A percentile compares a stretch with the other conserved stretches of the same genome.
Conservation (phyloP, 2,113 vertebrate species). For the Lycaon pictus region DNA sequence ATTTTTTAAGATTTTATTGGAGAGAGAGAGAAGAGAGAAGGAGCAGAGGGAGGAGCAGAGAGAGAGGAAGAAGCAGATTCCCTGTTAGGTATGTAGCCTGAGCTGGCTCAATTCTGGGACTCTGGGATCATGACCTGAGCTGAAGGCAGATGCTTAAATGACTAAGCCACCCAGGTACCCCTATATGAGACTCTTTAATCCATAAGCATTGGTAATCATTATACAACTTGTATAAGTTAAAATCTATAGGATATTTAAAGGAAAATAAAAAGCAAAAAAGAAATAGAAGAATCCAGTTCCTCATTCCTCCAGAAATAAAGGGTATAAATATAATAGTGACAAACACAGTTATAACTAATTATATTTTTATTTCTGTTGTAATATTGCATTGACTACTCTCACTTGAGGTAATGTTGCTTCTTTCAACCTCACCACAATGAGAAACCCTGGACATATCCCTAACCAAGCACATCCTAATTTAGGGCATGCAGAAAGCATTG, state of each 20-base stretch:
- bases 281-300: neutral
- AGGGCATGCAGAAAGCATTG: neutral
- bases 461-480: neutral
- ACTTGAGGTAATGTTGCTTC: neutral
- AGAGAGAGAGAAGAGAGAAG: too few species aligned
- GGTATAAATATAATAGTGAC: neutral
- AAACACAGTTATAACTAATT: neutral
- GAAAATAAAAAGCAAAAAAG: neutral
- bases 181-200: neutral
- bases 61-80: too few species aligned
- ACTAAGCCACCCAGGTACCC: too few species aligned
- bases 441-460: neutral
- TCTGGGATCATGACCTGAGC: too few species aligned
- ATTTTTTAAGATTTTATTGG: neutral
- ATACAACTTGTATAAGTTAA: neutral
- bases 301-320: neutral
- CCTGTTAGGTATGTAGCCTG: too few species aligned
- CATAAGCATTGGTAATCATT: neutral
- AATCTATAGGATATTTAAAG: neutral
- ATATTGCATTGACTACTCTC: neutral
- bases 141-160: too few species aligned
- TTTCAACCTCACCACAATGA: neutral
- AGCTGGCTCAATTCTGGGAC: too few species aligned
- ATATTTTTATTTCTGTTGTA: neutral
- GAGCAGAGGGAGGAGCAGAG: too few species aligned